Base-by-base conservation (phyloP, 2,113 vertebrate species). In the Cryptomyrus ogoouensis region DNA sequence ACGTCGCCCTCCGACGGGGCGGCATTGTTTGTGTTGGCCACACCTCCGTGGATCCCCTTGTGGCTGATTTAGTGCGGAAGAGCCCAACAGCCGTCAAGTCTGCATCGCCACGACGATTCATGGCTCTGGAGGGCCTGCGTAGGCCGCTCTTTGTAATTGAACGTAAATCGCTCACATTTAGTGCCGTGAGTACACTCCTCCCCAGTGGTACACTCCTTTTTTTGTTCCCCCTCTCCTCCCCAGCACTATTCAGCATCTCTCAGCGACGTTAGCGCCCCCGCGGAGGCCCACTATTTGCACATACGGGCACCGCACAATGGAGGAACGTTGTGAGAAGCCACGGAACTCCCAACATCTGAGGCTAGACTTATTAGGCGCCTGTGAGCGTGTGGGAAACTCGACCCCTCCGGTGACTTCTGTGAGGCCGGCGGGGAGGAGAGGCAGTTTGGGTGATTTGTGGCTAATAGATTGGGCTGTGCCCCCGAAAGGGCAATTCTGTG, bases 101-200 rank as follows among this genome's bases (percentile, higher is more conserved):
- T 7, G 62, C 12, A 27, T 31, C 12, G 42, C 58, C 13, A n/a
- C 31, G 42, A 56, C 62, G 44, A 88, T 88, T 47, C 52, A 88
- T 70, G 58, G 58, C 42, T 49, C 62, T 24, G 44, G 7, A 49
- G 74, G 58, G 56, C 19, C 58, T 15, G 44, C 62, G n/a, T 74
- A 5, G 39, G 19, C 21, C 8, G 58, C 13, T 12, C 27, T 74
- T 74, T 19, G 58, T 74, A 49, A 74, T 74, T 27, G 66, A 88
- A 88, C n/a, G 44, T 88, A 88, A 70, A 88, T 88, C 62, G 46
- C 62, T 88, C 44, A 74, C 47, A 74, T 89, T 74, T 83, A 53
- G 87, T 66, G 53, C 47, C 1, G 35, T 27, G 80, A 27, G 19
- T 24, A 62, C 87, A 47, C 86, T 8, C 50, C 13, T 24, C 13